Evolutionary conservation across 2,113 vertebrate species (phyloP), one percentile per base, ranked within the genome.

Genomic region (Empidonax traillii): DNA sequence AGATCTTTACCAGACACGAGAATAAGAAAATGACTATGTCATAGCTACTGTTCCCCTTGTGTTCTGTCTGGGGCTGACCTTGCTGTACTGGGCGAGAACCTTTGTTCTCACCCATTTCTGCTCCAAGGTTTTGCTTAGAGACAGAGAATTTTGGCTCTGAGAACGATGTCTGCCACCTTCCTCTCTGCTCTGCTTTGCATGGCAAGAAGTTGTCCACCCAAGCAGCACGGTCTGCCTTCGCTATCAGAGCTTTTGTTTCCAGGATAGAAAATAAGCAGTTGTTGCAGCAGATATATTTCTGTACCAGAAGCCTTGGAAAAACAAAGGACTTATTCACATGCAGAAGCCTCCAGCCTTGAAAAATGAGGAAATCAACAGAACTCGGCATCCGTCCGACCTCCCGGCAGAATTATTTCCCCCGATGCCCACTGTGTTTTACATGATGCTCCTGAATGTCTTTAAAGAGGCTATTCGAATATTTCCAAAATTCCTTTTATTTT

Each of bases 281-380:
- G 61, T 83, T 74, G 83, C 68, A 87, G 65, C 68, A 96, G 76
- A 90, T 93, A 93, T n/a, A 87, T 94, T 93, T 92, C 86, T 95
- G 94, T 66, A 95, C n/a, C 69, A 90, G 73, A 84, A 89, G 59
- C 53, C 80, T 90, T 86, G 13, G 82, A 85, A 94, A 96, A 95
- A 94, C 75, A 94, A 95, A 92, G 71, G 67, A 39, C 67, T 91
- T 74, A 89, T 87, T 94, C 95, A 81, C 74, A 92, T 93, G 80
- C 87, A 94, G 86, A 82, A 90, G 84, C 87, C 49, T 94, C 41
- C 87, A 96, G 90, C 53, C 87, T 89, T 93, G 82, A 93, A 91
- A 94, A 96, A 95, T 91, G 89, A 93, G 89, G 75, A 92, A 91
- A 88, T 87, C 87, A 83, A 89, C 61, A 73, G 79, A 90, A 93